phyloP scores from a whole-genome alignment of 2,797 vertebrate species.

The Sebastes hopkinsi region DNA sequence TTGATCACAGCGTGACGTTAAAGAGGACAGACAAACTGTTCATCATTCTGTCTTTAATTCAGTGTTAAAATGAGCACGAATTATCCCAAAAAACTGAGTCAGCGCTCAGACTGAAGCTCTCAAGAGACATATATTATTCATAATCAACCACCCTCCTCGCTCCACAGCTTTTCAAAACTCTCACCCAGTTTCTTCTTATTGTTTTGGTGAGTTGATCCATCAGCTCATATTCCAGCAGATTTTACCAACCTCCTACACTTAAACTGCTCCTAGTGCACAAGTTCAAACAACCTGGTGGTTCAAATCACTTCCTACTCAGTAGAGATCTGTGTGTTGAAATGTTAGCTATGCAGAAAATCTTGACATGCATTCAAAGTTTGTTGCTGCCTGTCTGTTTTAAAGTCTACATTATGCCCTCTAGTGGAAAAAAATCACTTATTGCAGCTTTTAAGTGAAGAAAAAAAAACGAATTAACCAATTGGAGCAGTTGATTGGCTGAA shows the following conservation, averaged over 20 bases:
- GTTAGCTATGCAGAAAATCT: not conserved
- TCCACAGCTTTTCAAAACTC: no score
- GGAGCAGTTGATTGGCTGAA: not conserved
- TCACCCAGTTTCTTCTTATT: no score
- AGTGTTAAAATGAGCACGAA: not conserved
- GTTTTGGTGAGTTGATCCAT: no score
- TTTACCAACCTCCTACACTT: not conserved
- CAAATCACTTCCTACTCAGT: no score
- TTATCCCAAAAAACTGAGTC: not conserved
- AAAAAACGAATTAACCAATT: no score
- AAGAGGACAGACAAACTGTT: not conserved
- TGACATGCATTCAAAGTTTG: not conserved
- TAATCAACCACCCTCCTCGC: not conserved
- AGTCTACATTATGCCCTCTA: constrained; percentile 1
- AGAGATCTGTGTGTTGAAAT: no score
- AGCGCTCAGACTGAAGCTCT: not conserved
- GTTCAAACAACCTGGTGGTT: no score
- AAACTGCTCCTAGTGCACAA: no score
- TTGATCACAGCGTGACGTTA: not conserved
- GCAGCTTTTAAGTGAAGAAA: not conserved
- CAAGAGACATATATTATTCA: not conserved
- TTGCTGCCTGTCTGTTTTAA: not conserved
- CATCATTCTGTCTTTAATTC: not conserved
- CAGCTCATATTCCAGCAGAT: not conserved
- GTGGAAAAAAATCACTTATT: not conserved